Percentiles rank a stretch among this genome's conserved stretches.
Evolutionary conservation across 2,113 vertebrate species (phyloP).

Genomic region (Pyxicephalus adspersus): DNA sequence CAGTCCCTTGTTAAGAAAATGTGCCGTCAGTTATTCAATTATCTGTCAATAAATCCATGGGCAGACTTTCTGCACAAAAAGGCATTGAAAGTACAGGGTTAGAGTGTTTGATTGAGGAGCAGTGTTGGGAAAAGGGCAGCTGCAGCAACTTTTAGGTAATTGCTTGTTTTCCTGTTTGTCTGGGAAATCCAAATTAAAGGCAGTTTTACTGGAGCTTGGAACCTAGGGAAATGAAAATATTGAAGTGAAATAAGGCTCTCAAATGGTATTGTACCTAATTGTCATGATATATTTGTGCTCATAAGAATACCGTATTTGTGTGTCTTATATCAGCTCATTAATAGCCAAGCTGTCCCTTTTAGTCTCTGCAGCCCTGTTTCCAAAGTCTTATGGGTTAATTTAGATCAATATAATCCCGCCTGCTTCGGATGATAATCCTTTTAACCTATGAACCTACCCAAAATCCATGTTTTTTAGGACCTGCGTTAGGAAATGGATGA

Average conservation of each 20-base stretch:
- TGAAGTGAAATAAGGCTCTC: conserved; percentile 26
- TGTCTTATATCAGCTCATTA: neutral
- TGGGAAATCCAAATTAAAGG: conserved; percentile 49
- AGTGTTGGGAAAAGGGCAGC: conserved; percentile 42
- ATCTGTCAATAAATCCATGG: conserved; percentile 54
- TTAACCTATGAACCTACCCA: conserved; percentile 49
- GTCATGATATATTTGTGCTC: conserved; percentile 3
- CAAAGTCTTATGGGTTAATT: conserved; percentile 20
- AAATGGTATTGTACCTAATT: conserved; percentile 7
- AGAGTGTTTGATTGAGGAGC: conserved; percentile 45
- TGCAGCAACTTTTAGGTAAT: conserved; percentile 48
- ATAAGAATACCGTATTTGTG: neutral
- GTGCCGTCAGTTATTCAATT: conserved; percentile 46
- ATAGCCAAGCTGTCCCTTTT: neutral
- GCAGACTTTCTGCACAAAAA: conserved; percentile 53
- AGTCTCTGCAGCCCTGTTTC: neutral
- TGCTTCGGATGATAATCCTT: conserved; percentile 37
- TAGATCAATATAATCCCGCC: conserved; percentile 34
- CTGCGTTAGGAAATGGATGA: conserved; percentile 24
- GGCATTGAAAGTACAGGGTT: conserved; percentile 49
- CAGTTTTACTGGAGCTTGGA: conserved; percentile 45
- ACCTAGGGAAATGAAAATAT: conserved; percentile 37
- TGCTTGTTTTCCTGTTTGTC: conserved; percentile 53
- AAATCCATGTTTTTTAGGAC: conserved; percentile 8
- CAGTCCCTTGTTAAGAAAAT: conserved; percentile 49